Conservation (phyloP, 30 jellyfish, hydroid and myxozoan genomes). For the Turritopsis rubra region DNA sequence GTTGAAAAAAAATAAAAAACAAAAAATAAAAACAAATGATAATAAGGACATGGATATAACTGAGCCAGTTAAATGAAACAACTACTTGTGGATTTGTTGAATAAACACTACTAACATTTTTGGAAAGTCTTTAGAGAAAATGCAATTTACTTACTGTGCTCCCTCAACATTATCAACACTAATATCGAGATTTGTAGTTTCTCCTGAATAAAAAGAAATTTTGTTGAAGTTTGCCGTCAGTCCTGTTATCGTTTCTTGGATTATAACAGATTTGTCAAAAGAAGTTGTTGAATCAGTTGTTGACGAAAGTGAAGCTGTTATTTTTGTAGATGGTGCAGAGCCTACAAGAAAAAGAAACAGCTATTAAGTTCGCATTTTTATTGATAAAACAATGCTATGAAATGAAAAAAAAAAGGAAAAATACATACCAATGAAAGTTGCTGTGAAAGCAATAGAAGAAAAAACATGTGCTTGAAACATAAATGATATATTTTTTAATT, state of each 20-base stretch:
- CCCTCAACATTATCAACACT: background rate
- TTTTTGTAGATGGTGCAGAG: background rate
- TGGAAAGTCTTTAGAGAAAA: background rate
- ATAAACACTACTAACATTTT: no score
- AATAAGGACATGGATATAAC: no score
- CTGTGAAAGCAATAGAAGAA: background rate
- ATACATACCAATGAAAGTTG: background rate
- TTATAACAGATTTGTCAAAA: background rate
- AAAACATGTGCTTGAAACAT: constrained; percentile 12
- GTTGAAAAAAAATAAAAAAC: no score
- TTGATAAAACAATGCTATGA: background rate
- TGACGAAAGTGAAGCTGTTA: background rate
- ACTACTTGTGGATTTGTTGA: no score
- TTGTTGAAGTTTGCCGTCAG: background rate
- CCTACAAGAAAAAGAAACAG: background rate
- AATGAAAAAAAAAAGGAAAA: background rate
- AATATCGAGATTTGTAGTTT: background rate
- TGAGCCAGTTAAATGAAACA: no score
- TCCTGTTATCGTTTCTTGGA: background rate
- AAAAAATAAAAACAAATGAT: no score
- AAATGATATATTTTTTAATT: background rate
- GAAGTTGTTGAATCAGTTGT: background rate
- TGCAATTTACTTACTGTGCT: background rate
- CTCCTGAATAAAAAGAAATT: background rate
- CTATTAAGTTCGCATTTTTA: background rate